phyloP scores from a whole-genome alignment of 2,113 vertebrate species.

The Hippocampus zosterae region DNA sequence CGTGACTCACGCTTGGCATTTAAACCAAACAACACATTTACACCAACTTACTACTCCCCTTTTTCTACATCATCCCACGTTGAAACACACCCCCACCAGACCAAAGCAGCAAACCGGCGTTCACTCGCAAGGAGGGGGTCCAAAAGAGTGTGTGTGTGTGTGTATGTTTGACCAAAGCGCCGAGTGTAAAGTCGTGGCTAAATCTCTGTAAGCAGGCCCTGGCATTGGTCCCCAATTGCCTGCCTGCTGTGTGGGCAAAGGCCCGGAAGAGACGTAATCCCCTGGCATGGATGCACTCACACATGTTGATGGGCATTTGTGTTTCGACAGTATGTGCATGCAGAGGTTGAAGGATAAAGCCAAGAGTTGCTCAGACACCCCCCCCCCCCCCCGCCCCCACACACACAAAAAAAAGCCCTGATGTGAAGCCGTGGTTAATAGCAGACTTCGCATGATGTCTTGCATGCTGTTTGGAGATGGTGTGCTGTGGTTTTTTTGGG shows the following conservation, averaged over 20 bases:
- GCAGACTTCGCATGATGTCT: slow-evolving; percentile 26
- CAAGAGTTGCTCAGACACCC: slow-evolving; percentile 35
- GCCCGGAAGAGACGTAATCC: slow-evolving; percentile 58
- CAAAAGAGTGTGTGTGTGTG: slow-evolving; percentile 47
- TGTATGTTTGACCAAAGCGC: slow-evolving; percentile 46
- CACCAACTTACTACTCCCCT: slow-evolving; percentile 32
- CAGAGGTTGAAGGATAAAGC: slow-evolving; percentile 45
- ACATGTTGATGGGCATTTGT: slow-evolving; percentile 51
- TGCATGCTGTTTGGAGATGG: slow-evolving; percentile 20
- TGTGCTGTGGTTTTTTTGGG: slow-evolving; percentile 11
- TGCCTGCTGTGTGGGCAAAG: slow-evolving; percentile 48
- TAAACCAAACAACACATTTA: slow-evolving; percentile 36
- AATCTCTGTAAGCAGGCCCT: slow-evolving; percentile 67
- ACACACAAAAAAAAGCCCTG: slow-evolving; percentile 23
- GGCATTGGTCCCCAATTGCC: slow-evolving; percentile 56
- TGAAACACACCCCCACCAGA: slow-evolving; percentile 20
- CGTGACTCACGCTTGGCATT: slow-evolving; percentile 50
- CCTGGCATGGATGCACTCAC: slow-evolving; percentile 47
- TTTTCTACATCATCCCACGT: slow-evolving; percentile 32
- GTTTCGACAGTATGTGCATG: slow-evolving; percentile 13
- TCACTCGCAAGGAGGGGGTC: slow-evolving; percentile 18
- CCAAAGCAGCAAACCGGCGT: slow-evolving; percentile 19
- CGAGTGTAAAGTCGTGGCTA: slow-evolving; percentile 58
- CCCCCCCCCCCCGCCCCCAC: too few relatives aligned
- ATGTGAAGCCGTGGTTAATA: slow-evolving; percentile 29